phyloP scores from a whole-genome alignment of 2,797 vertebrate species.

The Urophycis tenuis region DNA sequence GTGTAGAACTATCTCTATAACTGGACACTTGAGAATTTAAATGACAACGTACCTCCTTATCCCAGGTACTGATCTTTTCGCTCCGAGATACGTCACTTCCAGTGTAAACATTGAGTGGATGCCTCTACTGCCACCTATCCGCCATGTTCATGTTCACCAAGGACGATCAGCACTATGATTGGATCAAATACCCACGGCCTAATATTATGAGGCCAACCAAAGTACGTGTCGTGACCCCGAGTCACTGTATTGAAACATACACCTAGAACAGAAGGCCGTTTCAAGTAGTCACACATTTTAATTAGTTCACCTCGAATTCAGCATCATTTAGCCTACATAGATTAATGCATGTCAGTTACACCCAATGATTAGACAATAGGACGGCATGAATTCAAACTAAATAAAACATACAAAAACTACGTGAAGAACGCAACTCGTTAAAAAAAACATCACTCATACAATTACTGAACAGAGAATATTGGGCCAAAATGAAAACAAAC shows the following conservation, averaged over 20 bases:
- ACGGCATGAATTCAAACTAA: background rate
- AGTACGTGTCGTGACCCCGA: background rate
- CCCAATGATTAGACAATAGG: background rate
- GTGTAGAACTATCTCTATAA: background rate
- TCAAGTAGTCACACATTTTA: background rate
- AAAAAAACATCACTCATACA: background rate
- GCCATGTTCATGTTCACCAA: background rate
- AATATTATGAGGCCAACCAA: background rate
- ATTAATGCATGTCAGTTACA: too few relatives aligned
- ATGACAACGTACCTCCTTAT: background rate
- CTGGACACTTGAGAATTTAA: background rate
- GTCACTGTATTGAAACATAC: background rate
- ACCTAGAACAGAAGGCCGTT: background rate
- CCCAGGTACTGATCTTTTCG: background rate
- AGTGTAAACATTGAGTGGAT: background rate
- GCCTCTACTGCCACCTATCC: background rate
- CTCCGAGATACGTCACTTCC: background rate
- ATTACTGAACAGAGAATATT: background rate
- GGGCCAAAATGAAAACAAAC: too few relatives aligned
- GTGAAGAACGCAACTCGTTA: too few relatives aligned
- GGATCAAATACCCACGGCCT: too few relatives aligned
- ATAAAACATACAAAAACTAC: background rate
- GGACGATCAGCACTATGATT: background rate
- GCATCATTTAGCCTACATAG: too few relatives aligned
- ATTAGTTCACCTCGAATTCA: background rate